phyloP scores from a whole-genome alignment of 2,797 vertebrate genomes.

The Xerus rutilus region DNA sequence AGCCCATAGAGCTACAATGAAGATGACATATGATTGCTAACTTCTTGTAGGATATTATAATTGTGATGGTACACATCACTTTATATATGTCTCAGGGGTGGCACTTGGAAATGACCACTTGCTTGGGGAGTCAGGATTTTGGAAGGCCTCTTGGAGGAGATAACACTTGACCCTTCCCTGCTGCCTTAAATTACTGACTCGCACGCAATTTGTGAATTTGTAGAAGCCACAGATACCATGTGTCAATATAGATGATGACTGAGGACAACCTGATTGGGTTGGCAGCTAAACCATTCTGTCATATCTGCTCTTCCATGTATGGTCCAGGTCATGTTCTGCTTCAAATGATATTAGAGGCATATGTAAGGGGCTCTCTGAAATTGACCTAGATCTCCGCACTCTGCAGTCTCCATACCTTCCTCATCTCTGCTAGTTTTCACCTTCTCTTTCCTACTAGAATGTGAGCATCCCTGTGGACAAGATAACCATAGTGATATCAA shows the following conservation, averaged over 20 bases:
- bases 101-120: not conserved
- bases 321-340: not conserved
- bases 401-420: not conserved
- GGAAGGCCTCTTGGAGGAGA: not conserved
- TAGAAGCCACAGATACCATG: not conserved
- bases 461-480: not conserved
- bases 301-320: not conserved
- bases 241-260: not conserved
- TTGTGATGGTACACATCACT: not conserved
- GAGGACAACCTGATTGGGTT: not conserved
- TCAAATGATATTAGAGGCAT: not conserved
- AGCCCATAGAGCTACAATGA: not conserved
- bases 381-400: not conserved
- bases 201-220: not conserved
- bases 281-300: not conserved
- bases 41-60: not conserved
- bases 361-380: not conserved
- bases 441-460: not conserved
- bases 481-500: not conserved
- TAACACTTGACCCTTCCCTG: not conserved
- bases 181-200: slow-evolving; percentile 27
- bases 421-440: not conserved
- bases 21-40: not conserved
- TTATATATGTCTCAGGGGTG: not conserved
- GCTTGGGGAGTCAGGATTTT: not conserved